These are phyloP conservation scores for Drosophila mauritiana DNA, from an alignment of 1,140 invertebrate species.

Conservation along the genomic window DNA sequence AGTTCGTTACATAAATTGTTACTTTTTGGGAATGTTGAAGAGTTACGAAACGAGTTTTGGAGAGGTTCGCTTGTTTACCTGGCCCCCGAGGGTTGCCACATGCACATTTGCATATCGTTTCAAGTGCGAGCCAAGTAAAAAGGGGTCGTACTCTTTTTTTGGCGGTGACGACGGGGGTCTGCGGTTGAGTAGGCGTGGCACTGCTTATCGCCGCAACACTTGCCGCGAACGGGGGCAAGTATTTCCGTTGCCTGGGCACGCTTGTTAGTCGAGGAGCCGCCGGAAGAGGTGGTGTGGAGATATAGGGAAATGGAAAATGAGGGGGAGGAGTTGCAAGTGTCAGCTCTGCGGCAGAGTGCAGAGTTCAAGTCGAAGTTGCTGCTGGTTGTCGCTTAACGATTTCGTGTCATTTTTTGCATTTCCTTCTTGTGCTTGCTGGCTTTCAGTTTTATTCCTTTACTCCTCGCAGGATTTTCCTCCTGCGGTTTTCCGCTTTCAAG, in stretches of 20 bases:
- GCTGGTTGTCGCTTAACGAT: conserved; percentile 68
- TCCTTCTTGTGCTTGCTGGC: conserved; percentile 62
- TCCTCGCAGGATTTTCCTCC: conserved; percentile 8
- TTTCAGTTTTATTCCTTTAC: conserved; percentile 60
- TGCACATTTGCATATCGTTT: conserved; percentile 82
- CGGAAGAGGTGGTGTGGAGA: neutral
- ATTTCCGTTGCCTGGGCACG: conserved; percentile 78
- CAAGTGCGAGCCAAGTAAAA: conserved; percentile 30
- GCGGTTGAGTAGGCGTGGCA: conserved; percentile 39
- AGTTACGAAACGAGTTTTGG: conserved; percentile 37
- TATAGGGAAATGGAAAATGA: conserved; percentile 8
- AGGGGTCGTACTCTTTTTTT: conserved; percentile 1
- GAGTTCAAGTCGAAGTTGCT: conserved; percentile 35
- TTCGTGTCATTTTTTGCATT: conserved; percentile 82
- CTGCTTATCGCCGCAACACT: conserved; percentile 77
- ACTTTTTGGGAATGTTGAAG: conserved; percentile 15
- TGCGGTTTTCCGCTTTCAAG: conserved; percentile 63
- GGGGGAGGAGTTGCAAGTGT: conserved; percentile 25
- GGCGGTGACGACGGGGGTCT: neutral
- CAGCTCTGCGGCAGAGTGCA: conserved; percentile 18
- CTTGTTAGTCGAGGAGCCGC: conserved; percentile 59
- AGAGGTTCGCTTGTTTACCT: conserved; percentile 47
- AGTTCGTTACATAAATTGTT: conserved; percentile 10
- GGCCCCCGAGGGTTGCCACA: conserved; percentile 45
- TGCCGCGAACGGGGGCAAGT: conserved; percentile 60